Conservation (phyloP, 2,797 vertebrate genomes). For the Dendrocincla tyrannina region DNA sequence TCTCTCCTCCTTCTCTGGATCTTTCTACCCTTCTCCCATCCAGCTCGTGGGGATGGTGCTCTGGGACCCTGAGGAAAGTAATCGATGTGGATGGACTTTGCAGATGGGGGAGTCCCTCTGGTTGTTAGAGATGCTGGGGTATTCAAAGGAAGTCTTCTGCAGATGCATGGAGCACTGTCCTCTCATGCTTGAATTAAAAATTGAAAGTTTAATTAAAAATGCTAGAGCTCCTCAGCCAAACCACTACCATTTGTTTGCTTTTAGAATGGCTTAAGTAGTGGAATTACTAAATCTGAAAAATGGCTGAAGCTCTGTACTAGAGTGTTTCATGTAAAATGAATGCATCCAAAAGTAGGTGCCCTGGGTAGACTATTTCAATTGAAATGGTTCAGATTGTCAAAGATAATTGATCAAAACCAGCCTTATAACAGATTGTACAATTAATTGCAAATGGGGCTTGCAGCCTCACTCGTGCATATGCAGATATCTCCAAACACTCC, state of each 20-base stretch:
- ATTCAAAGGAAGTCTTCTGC: neutral
- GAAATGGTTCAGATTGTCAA: neutral
- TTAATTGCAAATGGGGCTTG: neutral
- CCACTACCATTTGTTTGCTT: neutral
- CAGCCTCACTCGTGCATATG: neutral
- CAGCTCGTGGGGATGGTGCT: neutral
- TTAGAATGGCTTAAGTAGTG: neutral
- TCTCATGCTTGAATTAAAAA: neutral
- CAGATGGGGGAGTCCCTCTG: neutral
- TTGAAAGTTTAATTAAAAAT: neutral
- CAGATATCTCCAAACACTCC: neutral
- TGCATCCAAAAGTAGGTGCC: neutral
- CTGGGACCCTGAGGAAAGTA: neutral
- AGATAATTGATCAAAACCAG: neutral
- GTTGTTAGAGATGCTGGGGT: neutral
- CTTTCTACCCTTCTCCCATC: neutral
- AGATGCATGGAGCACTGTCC: accelerated
- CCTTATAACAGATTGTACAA: neutral
- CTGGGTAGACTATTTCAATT: neutral
- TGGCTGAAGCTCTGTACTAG: neutral
- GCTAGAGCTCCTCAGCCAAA: neutral
- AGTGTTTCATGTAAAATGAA: neutral
- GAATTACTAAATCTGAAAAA: neutral
- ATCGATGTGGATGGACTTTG: neutral
- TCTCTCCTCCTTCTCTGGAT: neutral